Evolutionary conservation across 2,797 vertebrate species (phyloP).

Genomic region (Mormyrops boulengeri): DNA sequence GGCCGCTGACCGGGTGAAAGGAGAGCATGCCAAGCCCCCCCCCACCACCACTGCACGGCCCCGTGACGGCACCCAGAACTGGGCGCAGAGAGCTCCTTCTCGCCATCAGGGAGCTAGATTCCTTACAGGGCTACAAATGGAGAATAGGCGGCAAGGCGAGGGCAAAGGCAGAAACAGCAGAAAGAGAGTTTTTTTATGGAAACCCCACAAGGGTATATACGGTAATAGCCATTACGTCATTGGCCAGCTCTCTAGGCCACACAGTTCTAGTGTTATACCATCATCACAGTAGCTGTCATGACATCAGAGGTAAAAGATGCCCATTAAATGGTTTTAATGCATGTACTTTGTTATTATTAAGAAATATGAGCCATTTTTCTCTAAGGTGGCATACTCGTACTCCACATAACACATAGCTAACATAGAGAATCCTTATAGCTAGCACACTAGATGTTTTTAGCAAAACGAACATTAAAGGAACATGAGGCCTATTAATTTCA

Average conservation of each 20-base stretch:
- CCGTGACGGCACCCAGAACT: not conserved
- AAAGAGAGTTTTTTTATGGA: not conserved
- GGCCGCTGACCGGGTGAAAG: not conserved
- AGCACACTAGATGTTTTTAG: slow-evolving; percentile 9
- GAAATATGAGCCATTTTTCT: slow-evolving; percentile 19
- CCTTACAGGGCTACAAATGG: not conserved
- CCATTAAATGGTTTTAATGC: slow-evolving; percentile 16
- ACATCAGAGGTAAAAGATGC: slow-evolving; percentile 7
- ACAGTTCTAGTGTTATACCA: not conserved
- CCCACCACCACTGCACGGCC: not conserved
- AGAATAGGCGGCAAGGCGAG: not conserved
- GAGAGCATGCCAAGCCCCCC: not conserved
- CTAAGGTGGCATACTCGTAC: not conserved
- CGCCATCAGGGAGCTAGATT: not conserved
- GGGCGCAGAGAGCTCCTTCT: not conserved
- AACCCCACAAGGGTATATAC: not conserved
- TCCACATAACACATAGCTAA: not conserved
- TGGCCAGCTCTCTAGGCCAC: not conserved
- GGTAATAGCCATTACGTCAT: slow-evolving; percentile 11
- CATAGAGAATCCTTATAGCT: not conserved
- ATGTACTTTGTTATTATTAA: slow-evolving; percentile 8
- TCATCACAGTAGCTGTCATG: slow-evolving; percentile 18
- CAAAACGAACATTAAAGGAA: not conserved
- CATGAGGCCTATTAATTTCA: not conserved
- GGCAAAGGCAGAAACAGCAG: not conserved